Percentiles rank a stretch among this genome's conserved stretches.
phyloP scores from a whole-genome alignment of 2,888 invertebrate species.

The Arctia plantaginis region DNA sequence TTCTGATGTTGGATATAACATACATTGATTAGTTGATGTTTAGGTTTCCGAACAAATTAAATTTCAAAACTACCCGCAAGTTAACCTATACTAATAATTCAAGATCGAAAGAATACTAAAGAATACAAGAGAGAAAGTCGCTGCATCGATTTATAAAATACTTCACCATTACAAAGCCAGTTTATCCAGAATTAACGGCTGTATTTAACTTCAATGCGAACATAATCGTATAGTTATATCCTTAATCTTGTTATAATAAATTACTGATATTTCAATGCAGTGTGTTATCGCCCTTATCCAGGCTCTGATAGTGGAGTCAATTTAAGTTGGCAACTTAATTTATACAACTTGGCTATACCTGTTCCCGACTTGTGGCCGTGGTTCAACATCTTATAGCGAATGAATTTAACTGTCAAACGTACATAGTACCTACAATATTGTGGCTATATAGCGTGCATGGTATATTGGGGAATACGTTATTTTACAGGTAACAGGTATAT shows the following conservation, averaged over 20 bases:
- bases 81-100: too few species aligned
- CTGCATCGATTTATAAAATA: too few species aligned
- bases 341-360: slow-evolving; percentile 69
- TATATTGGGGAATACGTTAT: neutral
- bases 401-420: slow-evolving; percentile 42
- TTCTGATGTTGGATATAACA: too few species aligned
- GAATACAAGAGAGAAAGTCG: too few species aligned
- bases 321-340: slow-evolving; percentile 77
- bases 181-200: too few species aligned
- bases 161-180: too few species aligned
- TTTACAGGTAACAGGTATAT: neutral
- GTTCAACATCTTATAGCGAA: slow-evolving; percentile 48
- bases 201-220: too few species aligned
- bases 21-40: too few species aligned
- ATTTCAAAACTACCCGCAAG: too few species aligned
- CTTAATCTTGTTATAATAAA: neutral
- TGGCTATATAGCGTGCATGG: neutral
- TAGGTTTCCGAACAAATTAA: too few species aligned
- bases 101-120: too few species aligned
- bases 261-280: neutral
- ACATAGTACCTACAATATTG: slow-evolving; percentile 23
- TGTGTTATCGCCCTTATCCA: slow-evolving; percentile 41
- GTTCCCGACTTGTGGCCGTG: slow-evolving; percentile 56
- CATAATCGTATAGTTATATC: too few species aligned
- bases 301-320: slow-evolving; percentile 68